phyloP scores from a whole-genome alignment of 2,113 vertebrate genomes.

The Melanocharis versteri region DNA sequence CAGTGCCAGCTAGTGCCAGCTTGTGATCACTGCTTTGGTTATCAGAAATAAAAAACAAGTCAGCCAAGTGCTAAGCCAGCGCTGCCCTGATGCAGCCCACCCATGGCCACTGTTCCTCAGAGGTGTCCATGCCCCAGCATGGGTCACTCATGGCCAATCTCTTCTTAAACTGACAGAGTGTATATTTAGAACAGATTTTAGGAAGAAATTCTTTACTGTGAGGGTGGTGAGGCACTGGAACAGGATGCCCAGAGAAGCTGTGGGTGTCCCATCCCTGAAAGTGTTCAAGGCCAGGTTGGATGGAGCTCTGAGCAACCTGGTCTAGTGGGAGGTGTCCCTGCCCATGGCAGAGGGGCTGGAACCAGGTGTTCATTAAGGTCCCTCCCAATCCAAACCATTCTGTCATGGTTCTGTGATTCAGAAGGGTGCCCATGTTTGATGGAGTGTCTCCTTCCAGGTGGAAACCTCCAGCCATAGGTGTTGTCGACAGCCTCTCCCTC shows the following conservation, averaged over 20 bases:
- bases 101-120: background rate
- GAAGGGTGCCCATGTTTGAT: background rate
- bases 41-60: background rate
- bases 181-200: background rate
- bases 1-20: background rate
- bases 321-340: background rate
- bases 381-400: background rate
- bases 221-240: background rate
- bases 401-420: background rate
- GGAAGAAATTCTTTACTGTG: background rate
- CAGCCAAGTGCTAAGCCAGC: background rate
- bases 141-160: rapidly evolving
- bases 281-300: background rate
- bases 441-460: background rate
- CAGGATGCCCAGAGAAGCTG: background rate
- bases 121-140: rapidly evolving
- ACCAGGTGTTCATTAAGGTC: background rate
- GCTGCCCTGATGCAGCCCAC: background rate
- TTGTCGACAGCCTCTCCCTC: background rate
- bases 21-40: background rate
- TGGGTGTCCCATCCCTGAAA: background rate
- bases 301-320: background rate
- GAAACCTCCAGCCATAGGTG: rapidly evolving
- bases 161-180: rapidly evolving
- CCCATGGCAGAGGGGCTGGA: background rate